Percentiles rank a stretch among this genome's conserved stretches.
Evolutionary conservation across 53 echinoderm and acorn worm genomes (phyloP).

Genomic region (Pentamera pediparva): DNA sequence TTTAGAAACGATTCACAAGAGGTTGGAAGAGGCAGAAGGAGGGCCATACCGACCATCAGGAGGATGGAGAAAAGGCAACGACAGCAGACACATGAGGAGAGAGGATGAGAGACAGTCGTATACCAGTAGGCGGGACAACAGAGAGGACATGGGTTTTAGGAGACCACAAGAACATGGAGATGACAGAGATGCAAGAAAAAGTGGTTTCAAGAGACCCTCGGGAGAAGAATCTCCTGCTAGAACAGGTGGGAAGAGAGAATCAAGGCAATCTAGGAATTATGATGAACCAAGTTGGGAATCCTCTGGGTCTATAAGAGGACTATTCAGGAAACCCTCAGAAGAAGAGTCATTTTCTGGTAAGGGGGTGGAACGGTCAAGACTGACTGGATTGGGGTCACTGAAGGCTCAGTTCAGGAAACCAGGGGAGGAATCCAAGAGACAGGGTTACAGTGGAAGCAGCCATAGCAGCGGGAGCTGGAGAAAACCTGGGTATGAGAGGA

Average conservation of each 20-base stretch:
- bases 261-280: neutral
- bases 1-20: constrained; percentile 64
- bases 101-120: neutral
- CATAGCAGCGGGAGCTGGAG: constrained; percentile 34
- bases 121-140: too few relatives aligned
- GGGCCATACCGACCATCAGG: neutral
- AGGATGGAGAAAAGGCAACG: constrained; percentile 17
- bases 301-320: too few relatives aligned
- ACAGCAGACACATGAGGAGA: neutral
- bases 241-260: constrained; percentile 1
- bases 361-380: neutral
- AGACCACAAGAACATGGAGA: too few relatives aligned
- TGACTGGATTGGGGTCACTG: constrained; percentile 25
- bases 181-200: neutral
- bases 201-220: neutral
- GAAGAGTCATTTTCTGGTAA: neutral
- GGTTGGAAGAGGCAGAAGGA: constrained; percentile 69
- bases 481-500: constrained; percentile 59
- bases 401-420: constrained; percentile 57
- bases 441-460: neutral
- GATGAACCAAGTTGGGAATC: too few relatives aligned
- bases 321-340: constrained; percentile 30
- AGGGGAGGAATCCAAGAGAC: constrained; percentile 31
- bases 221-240: constrained; percentile 7
- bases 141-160: too few relatives aligned